phyloP scores from a whole-genome alignment of 2,888 invertebrate species.

The Tetanocera ferruginea region DNA sequence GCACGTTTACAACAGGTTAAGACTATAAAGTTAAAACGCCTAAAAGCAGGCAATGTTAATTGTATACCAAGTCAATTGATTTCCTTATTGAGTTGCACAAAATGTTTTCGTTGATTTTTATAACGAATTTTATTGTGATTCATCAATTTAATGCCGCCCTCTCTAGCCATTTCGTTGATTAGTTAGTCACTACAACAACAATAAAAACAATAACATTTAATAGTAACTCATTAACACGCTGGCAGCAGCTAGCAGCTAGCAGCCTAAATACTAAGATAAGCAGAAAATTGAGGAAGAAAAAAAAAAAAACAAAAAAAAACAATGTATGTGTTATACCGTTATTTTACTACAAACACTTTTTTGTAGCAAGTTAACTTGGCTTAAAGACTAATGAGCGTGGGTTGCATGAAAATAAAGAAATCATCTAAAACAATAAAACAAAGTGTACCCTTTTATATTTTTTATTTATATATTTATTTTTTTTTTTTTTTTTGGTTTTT shows the following conservation, averaged over 20 bases:
- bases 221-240: background rate
- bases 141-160: too few species aligned
- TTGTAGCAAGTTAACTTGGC: slow-evolving; percentile 11
- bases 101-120: too few species aligned
- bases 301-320: background rate
- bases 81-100: too few species aligned
- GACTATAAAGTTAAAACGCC: background rate
- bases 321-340: slow-evolving; percentile 1
- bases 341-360: slow-evolving; percentile 1
- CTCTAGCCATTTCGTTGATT: too few species aligned
- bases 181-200: background rate
- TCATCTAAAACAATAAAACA: slow-evolving; percentile 11
- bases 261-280: background rate
- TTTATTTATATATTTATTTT: background rate
- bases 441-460: background rate
- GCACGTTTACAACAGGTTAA: too few species aligned
- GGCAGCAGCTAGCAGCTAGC: background rate
- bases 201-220: background rate
- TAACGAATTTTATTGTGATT: too few species aligned
- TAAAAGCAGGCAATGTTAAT: background rate
- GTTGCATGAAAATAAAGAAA: slow-evolving; percentile 26
- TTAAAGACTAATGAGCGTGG: slow-evolving; percentile 39
- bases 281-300: background rate
- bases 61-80: too few species aligned
- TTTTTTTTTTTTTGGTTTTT: background rate